Conservation (phyloP, 2,888 invertebrate species). For the Scaptodrosophila latifasciaeformis region DNA sequence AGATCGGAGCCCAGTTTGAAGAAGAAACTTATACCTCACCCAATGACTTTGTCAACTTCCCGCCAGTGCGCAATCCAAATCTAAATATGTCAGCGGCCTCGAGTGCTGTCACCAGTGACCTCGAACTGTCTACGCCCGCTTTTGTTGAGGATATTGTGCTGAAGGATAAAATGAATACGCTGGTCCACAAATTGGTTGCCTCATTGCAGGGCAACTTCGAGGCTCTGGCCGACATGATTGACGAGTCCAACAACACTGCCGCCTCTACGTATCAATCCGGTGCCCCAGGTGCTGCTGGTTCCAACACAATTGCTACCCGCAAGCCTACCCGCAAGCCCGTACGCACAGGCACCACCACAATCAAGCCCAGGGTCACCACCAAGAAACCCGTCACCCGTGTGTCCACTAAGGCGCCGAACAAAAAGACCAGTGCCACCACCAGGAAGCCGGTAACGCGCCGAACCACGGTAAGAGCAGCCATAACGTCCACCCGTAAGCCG, state of each 20-base stretch:
- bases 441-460: conserved; percentile 62
- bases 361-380: conserved; percentile 69
- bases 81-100: conserved; percentile 80
- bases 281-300: conserved; percentile 20
- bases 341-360: conserved; percentile 38
- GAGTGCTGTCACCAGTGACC: conserved; percentile 77
- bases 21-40: conserved; percentile 80
- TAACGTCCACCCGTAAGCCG: conserved; percentile 75
- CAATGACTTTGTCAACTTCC: conserved; percentile 86
- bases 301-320: conserved; percentile 47
- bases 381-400: conserved; percentile 70
- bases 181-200: conserved; percentile 89
- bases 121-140: conserved; percentile 85
- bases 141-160: conserved; percentile 86
- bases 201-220: conserved; percentile 89
- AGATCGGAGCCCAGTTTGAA: conserved; percentile 50
- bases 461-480: conserved; percentile 72
- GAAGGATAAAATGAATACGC: conserved; percentile 86
- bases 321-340: conserved; percentile 68
- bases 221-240: conserved; percentile 85
- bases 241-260: conserved; percentile 75
- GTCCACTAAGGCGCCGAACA: conserved; percentile 63
- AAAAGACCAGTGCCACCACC: conserved; percentile 61
- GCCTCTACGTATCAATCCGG: conserved; percentile 50
- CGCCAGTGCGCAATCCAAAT: conserved; percentile 89